These are phyloP conservation scores for Hermetia illucens DNA, from an alignment of 1,140 invertebrate species.

Conservation along the genomic window DNA sequence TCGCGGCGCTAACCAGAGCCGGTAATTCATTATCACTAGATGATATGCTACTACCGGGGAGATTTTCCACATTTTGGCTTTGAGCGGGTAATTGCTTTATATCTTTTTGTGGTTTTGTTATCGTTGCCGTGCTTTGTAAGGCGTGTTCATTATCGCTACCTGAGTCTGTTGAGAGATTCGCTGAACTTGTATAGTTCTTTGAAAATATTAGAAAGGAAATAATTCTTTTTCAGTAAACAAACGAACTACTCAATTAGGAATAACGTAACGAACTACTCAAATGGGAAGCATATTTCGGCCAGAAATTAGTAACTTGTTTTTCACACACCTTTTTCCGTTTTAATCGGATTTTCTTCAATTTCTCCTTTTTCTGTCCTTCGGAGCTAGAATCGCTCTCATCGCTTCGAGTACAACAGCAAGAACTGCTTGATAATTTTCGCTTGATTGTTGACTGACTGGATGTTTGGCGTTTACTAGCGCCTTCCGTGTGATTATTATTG, in stretches of 20 bases:
- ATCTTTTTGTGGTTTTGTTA: neutral
- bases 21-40: constrained; percentile 55
- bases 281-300: too few species aligned
- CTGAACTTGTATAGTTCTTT: too few species aligned
- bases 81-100: neutral
- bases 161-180: neutral
- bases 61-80: neutral
- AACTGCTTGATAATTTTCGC: neutral
- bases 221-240: too few species aligned
- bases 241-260: too few species aligned
- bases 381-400: constrained; percentile 3
- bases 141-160: neutral
- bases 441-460: neutral
- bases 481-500: neutral
- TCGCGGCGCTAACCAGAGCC: constrained; percentile 50
- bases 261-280: too few species aligned
- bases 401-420: constrained; percentile 2
- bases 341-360: neutral
- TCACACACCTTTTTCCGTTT: constrained; percentile 3
- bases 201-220: too few species aligned
- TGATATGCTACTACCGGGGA: constrained; percentile 35
- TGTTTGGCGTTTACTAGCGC: neutral
- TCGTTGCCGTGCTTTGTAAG: neutral
- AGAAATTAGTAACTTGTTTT: too few species aligned
- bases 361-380: neutral